Percentiles rank a stretch among this genome's conserved stretches.
These are phyloP conservation scores for Hapalemur alaotrensis DNA, from an alignment of 2,797 vertebrate species.

Conservation along the genomic window DNA sequence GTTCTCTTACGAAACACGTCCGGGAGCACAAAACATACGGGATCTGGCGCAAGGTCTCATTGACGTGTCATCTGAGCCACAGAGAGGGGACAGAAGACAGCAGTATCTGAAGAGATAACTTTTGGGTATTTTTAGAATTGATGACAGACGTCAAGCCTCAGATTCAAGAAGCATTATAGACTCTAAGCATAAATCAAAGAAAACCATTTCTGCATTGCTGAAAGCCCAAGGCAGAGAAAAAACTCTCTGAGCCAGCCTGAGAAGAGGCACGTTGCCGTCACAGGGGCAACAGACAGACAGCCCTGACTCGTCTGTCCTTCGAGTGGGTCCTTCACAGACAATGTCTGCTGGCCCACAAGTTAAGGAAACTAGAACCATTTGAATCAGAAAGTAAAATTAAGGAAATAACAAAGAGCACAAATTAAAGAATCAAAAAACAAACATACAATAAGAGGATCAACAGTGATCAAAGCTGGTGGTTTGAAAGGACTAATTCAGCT, in stretches of 20 bases:
- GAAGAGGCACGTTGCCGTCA: accelerated
- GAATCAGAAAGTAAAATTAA: background rate
- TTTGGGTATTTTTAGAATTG: background rate
- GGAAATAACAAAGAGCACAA: background rate
- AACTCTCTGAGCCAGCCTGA: background rate
- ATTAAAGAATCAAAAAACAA: background rate
- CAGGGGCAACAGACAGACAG: background rate
- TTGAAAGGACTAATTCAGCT: background rate
- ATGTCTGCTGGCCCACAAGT: background rate
- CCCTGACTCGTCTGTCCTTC: background rate
- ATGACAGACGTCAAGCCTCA: background rate
- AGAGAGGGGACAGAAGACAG: background rate
- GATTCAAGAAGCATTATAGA: background rate
- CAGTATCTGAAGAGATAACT: accelerated
- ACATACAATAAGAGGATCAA: background rate
- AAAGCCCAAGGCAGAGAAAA: background rate
- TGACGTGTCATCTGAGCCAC: no score
- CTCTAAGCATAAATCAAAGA: background rate
- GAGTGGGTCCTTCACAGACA: background rate
- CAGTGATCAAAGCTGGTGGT: background rate
- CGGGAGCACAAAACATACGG: background rate
- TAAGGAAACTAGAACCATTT: background rate
- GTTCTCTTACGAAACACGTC: background rate
- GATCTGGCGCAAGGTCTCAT: background rate
- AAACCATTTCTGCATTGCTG: background rate